Conservation (phyloP, 1,140 invertebrate genomes). For the Scylla paramamosain region DNA sequence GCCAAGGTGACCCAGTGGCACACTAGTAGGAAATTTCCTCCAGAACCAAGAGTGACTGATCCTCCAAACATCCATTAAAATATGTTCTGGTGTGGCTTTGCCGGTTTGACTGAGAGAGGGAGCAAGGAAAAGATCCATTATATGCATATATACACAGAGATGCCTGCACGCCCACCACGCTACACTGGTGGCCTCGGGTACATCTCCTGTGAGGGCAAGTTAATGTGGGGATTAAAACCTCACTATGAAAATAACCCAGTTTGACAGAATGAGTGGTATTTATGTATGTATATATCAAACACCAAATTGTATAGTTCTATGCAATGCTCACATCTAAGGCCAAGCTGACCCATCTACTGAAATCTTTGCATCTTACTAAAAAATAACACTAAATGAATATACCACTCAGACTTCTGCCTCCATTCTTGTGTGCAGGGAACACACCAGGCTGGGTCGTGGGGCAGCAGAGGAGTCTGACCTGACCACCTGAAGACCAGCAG, state of each 20-base stretch:
- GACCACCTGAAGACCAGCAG: background rate
- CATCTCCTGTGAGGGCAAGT: background rate
- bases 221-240: background rate
- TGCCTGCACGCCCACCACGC: background rate
- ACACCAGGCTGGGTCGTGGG: background rate
- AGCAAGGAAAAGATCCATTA: background rate
- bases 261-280: background rate
- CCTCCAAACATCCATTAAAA: background rate
- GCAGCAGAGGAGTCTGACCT: background rate
- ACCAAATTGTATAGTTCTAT: background rate
- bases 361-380: background rate
- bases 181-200: background rate
- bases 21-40: background rate
- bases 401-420: background rate
- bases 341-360: background rate
- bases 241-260: background rate
- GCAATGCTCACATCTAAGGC: background rate
- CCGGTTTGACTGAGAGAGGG: background rate
- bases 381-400: background rate
- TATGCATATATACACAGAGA: constrained; percentile 13
- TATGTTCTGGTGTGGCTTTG: background rate
- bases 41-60: background rate
- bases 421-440: background rate
- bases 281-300: constrained; percentile 4
- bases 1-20: background rate